Base-by-base conservation (phyloP, 2,113 vertebrate species). In the Entomyzon cyanotis region DNA sequence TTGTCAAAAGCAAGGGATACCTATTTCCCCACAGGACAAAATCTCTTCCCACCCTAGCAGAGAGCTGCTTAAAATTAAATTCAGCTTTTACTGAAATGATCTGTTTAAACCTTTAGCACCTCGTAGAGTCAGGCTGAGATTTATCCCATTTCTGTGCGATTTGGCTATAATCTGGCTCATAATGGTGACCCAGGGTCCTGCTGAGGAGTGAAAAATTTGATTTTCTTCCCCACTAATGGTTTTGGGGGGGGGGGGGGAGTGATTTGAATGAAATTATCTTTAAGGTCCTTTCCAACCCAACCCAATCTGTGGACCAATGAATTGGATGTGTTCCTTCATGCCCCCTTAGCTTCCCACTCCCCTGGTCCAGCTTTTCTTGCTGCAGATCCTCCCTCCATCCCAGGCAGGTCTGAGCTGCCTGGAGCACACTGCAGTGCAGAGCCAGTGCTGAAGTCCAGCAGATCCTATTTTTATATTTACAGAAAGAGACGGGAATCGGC, bases 51-150 rank as follows among this genome's bases (percentile, higher is more conserved):
- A 22, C 12, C 28, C 23, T 55, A 90, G 41, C 30, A 84, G 41
- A 88, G 53, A 84, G 64, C 64, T 68, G 68, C 83, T 94, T 86
- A 71, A 94, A 93, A 93, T 82, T 21, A 82, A 87, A 95, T 90
- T 90, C n/a, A 53, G 35, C 62, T 81, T 80, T 39, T 44, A 56
- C 44, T 80, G 83, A 65, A 91, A 80, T 1, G 6, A 56, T 67
- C 79, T 49, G 31, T 67, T 95, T 71, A 92, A 93, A 78, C 75
- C 88, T 74, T 88, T 67, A 81, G 64, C 64, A 86, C 52, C 56
- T 93, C 18, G 1, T 22, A 64, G 79, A 90, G 80, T 15, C 62
- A 60, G 69, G 62, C 56, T 80, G 93, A 96, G 90, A 89, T 93
- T 90, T 86, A 88, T 75, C 52, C 83, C 11, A 0, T 88, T 94